Conservation (phyloP, 2,888 invertebrate species). For the Lepeophtheirus nordmannii region DNA sequence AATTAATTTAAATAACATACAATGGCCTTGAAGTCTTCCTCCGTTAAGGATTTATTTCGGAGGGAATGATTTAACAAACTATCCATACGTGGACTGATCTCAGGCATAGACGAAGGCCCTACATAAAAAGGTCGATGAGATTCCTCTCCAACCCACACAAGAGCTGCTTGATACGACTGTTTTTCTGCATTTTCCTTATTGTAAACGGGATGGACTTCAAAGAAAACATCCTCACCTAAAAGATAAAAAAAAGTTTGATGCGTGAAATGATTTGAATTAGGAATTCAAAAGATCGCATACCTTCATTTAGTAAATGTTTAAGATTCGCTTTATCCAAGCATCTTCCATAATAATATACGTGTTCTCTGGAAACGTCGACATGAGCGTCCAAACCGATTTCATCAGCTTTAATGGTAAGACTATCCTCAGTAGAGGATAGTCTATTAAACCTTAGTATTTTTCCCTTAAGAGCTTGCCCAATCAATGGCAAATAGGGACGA, state of each 20-base stretch:
- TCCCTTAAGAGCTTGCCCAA: background rate
- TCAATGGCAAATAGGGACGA: conserved; percentile 13
- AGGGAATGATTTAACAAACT: background rate
- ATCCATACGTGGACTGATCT: background rate
- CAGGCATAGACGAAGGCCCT: background rate
- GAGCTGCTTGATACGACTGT: background rate
- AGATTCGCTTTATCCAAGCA: conserved; percentile 18
- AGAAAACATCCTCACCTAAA: background rate
- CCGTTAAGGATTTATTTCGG: no score
- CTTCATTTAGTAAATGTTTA: background rate
- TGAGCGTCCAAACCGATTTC: conserved; percentile 9
- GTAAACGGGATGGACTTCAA: background rate
- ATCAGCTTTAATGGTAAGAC: background rate
- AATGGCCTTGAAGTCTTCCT: no score
- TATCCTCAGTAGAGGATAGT: background rate
- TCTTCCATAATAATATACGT: conserved; percentile 12
- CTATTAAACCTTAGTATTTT: background rate
- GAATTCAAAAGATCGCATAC: background rate
- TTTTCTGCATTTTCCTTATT: background rate
- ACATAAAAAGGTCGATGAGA: background rate
- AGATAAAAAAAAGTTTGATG: background rate
- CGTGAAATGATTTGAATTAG: background rate
- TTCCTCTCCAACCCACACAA: background rate
- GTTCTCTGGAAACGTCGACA: background rate
- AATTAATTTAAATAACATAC: background rate